These are phyloP conservation scores for Ridgeia piscesae DNA, from an alignment of 1,140 invertebrate genomes.

Conservation along the genomic window DNA sequence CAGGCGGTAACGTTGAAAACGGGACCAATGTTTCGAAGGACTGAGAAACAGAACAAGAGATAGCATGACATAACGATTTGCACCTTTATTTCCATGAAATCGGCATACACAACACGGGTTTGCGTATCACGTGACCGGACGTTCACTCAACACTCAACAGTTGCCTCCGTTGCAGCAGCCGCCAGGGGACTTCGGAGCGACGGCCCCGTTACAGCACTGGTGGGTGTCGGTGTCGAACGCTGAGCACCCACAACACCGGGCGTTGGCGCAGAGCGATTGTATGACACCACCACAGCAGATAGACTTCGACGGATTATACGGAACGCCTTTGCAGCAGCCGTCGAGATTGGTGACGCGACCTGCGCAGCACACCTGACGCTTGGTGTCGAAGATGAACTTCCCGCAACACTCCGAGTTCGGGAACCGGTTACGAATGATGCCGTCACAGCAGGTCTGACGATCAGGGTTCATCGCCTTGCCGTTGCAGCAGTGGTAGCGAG, in stretches of 20 bases:
- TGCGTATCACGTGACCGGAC: not conserved
- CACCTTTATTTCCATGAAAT: not conserved
- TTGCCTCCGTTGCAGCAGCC: not conserved
- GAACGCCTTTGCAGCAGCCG: not conserved
- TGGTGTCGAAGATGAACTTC: not conserved
- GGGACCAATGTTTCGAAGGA: too few species aligned
- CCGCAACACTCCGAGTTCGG: not conserved
- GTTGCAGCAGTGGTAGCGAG: not conserved
- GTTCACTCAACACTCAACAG: not conserved
- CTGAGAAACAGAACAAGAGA: too few species aligned
- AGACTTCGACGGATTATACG: not conserved
- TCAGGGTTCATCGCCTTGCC: not conserved
- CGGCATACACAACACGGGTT: not conserved
- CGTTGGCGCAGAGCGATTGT: not conserved
- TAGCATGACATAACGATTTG: not conserved
- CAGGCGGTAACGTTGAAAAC: too few species aligned
- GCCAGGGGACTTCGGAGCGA: not conserved
- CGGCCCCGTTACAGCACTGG: not conserved
- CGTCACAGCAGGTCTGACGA: not conserved
- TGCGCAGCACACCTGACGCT: not conserved
- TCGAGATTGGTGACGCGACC: not conserved
- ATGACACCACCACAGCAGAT: not conserved
- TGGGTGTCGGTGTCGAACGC: not conserved
- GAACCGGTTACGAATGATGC: not conserved
- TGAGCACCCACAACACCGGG: not conserved